These are phyloP conservation scores for Drosophila ficusphila DNA, from an alignment of 1,140 invertebrate genomes.

Conservation along the genomic window DNA sequence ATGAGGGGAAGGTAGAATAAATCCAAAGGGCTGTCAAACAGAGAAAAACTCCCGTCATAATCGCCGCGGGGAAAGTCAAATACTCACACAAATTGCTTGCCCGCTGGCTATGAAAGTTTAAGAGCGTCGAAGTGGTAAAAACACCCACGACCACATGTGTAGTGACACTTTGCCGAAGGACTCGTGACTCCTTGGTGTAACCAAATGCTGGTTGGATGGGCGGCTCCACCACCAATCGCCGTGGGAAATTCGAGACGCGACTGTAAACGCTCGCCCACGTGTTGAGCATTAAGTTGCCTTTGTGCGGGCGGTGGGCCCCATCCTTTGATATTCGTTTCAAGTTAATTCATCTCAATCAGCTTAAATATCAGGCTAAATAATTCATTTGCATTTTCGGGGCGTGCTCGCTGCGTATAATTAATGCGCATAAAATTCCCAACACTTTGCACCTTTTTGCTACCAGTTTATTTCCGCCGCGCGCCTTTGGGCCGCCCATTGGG, in stretches of 20 bases:
- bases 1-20: neutral
- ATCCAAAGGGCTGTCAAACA: neutral
- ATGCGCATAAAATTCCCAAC: slow-evolving; percentile 72
- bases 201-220: slow-evolving; percentile 3
- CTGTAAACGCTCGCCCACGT: slow-evolving; percentile 42
- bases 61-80: slow-evolving; percentile 37
- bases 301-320: neutral
- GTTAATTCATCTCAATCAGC: slow-evolving; percentile 79
- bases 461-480: slow-evolving; percentile 22
- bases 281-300: slow-evolving; percentile 46
- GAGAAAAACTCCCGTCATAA: slow-evolving; percentile 39
- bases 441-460: slow-evolving; percentile 55
- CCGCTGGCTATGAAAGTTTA: slow-evolving; percentile 58
- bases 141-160: slow-evolving; percentile 7
- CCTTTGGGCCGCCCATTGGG: slow-evolving; percentile 10
- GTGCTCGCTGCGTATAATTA: slow-evolving; percentile 57
- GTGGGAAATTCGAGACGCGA: slow-evolving; percentile 23
- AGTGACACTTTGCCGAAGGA: slow-evolving; percentile 45
- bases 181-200: slow-evolving; percentile 19
- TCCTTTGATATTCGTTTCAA: slow-evolving; percentile 59
- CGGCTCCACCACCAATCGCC: slow-evolving; percentile 10
- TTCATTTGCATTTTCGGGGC: slow-evolving; percentile 58
- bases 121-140: slow-evolving; percentile 56
- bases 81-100: slow-evolving; percentile 32
- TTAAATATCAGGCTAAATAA: slow-evolving; percentile 76